Evolutionary conservation across 1,140 invertebrate genomes (phyloP), one percentile per base, ranked within the genome.

Genomic region (Drosophila tsacasi): DNA sequence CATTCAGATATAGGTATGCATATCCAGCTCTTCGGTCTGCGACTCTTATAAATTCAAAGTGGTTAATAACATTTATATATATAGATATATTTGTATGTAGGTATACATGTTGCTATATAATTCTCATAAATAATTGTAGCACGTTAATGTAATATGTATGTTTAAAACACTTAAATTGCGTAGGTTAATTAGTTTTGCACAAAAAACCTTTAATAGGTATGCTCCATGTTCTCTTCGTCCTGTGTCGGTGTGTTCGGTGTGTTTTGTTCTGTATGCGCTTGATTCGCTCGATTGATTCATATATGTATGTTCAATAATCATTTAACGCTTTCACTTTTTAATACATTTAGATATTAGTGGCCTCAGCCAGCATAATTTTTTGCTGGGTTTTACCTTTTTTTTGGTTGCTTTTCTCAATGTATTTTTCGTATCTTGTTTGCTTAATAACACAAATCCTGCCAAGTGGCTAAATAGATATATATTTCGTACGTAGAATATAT

Each of bases 121-220:
- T 75, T 74, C 42, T 76, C 73, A 54, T 81, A 75, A 69, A 77
- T 84, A 71, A 79, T 62, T 68, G 65, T 81, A 54, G 57, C 72
- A 46, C 67, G 40, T 81, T 69, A 72, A 57, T 62, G 37, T 73
- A 35, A 63, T 74, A 54, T 76, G 61, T 78, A 61, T 80, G 66
- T 73, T 78, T 77, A 67, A 82, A 79, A 77, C 79, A 85, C 75
- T 77, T 73, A 76, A 80, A 84, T 84, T 83, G 81, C 75, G 54
- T 73, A 57, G 27, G 46, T 57, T 76, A 76, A 84, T 82, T 79
- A 83, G 50, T 65, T 78, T 89, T 87, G 84, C 84, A 84, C 84
- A 89, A 89, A 89, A 87, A 89, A 90, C 84, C 81, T 90, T 90
- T 90, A 84, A 84, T 90, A 89, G 84, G 84, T 89, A 89, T 90